Conservation (phyloP, 1,140 invertebrate species). For the Brachionus paranguensis region DNA sequence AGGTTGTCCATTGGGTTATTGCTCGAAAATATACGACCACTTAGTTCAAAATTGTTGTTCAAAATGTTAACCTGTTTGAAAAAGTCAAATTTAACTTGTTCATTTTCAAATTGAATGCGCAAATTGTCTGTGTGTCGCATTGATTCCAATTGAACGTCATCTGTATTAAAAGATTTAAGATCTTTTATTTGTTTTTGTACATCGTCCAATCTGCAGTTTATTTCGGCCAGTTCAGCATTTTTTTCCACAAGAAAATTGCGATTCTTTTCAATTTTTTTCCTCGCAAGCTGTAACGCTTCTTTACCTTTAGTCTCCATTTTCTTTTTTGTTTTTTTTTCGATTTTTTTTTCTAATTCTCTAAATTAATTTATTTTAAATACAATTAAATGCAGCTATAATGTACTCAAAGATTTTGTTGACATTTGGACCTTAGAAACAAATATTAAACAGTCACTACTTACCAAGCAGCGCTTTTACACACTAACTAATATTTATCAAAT, state of each 20-base stretch:
- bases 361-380: too few relatives aligned
- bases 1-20: background rate
- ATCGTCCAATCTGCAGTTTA: background rate
- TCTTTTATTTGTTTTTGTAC: background rate
- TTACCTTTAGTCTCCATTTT: too few relatives aligned
- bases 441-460: too few relatives aligned
- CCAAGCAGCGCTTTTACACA: too few relatives aligned
- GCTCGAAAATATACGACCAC: background rate
- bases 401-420: too few relatives aligned
- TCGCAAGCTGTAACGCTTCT: too few relatives aligned
- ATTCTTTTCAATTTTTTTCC: background rate
- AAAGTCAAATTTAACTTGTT: background rate
- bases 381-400: too few relatives aligned
- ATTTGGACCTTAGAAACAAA: too few relatives aligned
- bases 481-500: too few relatives aligned
- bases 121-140: background rate
- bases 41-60: background rate
- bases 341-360: too few relatives aligned
- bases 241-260: background rate
- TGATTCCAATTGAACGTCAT: background rate
- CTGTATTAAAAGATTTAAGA: background rate
- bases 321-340: too few relatives aligned
- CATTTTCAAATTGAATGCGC: background rate
- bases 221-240: background rate
- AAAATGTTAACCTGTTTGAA: background rate